These are phyloP conservation scores for Diaphora mendica DNA, from an alignment of 2,888 invertebrate species.

Conservation along the genomic window DNA sequence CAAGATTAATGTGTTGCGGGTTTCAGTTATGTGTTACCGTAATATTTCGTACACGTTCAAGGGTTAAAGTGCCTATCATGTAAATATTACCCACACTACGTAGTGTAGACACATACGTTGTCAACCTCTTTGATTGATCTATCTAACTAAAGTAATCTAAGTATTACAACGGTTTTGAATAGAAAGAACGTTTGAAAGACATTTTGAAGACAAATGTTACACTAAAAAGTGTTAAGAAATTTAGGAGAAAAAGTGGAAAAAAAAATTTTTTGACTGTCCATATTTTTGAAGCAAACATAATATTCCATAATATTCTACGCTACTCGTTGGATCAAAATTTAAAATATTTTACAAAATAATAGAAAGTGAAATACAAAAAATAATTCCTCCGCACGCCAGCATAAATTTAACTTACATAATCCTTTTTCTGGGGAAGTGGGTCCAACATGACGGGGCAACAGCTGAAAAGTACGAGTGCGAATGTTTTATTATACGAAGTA, in stretches of 20 bases:
- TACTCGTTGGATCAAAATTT: conserved; percentile 1
- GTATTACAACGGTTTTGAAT: not conserved
- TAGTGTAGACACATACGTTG: not conserved
- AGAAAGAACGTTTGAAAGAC: not conserved
- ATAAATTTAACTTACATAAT: conserved; percentile 56
- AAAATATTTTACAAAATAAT: conserved; percentile 18
- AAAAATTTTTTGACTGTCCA: not conserved
- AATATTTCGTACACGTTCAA: not conserved
- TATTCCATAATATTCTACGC: not conserved
- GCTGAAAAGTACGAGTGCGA: conserved; percentile 48
- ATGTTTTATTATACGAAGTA: conserved; percentile 17
- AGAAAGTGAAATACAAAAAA: conserved; percentile 32
- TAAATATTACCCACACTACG: not conserved
- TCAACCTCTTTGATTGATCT: not conserved
- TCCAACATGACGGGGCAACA: conserved; percentile 64
- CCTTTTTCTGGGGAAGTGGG: conserved; percentile 54
- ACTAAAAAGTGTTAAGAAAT: not conserved
- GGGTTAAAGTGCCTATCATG: not conserved
- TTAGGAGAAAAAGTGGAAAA: not conserved
- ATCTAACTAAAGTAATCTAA: not conserved
- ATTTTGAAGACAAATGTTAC: not conserved
- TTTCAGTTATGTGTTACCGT: not conserved
- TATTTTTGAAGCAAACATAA: not conserved
- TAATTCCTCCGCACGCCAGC: conserved; percentile 26
- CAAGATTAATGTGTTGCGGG: not conserved